Evolutionary conservation across 1,140 invertebrate species (phyloP).

Genomic region (Drosophila teissieri): DNA sequence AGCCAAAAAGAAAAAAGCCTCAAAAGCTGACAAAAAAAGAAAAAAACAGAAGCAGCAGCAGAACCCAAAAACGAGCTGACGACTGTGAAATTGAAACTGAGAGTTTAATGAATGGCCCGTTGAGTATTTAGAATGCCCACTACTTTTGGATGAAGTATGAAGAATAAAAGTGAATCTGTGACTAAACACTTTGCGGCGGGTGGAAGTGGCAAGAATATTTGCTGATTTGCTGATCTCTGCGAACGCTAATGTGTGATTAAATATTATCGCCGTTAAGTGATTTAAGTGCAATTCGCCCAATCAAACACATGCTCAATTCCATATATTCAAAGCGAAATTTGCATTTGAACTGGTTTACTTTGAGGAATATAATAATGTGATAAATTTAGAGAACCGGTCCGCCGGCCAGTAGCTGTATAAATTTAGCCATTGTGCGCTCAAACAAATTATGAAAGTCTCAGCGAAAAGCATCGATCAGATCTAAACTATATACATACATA

Average conservation of each 20-base stretch:
- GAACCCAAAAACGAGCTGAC: slow-evolving; percentile 47
- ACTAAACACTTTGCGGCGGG: slow-evolving; percentile 8
- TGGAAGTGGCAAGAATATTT: not conserved
- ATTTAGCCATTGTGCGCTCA: slow-evolving; percentile 48
- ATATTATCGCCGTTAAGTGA: slow-evolving; percentile 27
- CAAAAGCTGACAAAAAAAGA: slow-evolving; percentile 31
- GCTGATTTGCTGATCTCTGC: slow-evolving; percentile 11
- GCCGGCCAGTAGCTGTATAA: slow-evolving; percentile 67
- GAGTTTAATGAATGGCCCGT: slow-evolving; percentile 53
- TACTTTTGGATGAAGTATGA: slow-evolving; percentile 22
- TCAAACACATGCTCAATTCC: slow-evolving; percentile 30
- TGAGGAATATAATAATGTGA: slow-evolving; percentile 3
- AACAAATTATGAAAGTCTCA: slow-evolving; percentile 50
- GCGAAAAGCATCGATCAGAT: slow-evolving; percentile 50
- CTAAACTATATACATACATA: slow-evolving; percentile 20
- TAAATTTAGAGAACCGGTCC: slow-evolving; percentile 42
- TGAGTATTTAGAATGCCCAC: slow-evolving; percentile 36
- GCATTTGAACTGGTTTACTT: slow-evolving; percentile 44
- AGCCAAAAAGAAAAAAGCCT: slow-evolving; percentile 41
- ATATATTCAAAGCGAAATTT: slow-evolving; percentile 24
- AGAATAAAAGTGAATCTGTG: slow-evolving; percentile 11
- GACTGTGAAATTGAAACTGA: slow-evolving; percentile 45
- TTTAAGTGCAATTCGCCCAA: slow-evolving; percentile 44
- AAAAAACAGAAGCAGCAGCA: slow-evolving; percentile 31
- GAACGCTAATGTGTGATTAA: slow-evolving; percentile 30